Percentiles rank a stretch among this genome's conserved stretches.
These are phyloP conservation scores for Heliconius ismenius DNA, from an alignment of 2,888 invertebrate genomes.

Conservation along the genomic window DNA sequence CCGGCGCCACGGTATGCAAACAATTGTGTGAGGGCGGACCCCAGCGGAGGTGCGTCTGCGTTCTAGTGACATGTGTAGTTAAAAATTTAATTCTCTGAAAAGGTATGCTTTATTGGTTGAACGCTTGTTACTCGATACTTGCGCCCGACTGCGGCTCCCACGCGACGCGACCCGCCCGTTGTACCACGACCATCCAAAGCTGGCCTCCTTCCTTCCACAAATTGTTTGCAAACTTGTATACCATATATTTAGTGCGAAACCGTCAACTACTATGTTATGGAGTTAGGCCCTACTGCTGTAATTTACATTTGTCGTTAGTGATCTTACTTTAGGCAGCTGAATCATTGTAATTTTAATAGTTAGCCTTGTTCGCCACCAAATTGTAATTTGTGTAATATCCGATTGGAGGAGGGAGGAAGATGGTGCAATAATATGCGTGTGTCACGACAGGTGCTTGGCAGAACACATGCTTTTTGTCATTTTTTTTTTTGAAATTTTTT, in stretches of 20 bases:
- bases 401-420: slow-evolving; percentile 49
- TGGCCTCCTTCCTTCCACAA: slow-evolving; percentile 91
- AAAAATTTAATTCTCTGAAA: slow-evolving; percentile 75
- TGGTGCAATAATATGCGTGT: slow-evolving; percentile 48
- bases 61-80: slow-evolving; percentile 80
- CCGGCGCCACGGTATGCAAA: slow-evolving; percentile 67
- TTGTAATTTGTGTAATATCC: slow-evolving; percentile 45
- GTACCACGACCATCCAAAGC: slow-evolving; percentile 72
- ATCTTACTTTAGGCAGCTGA: slow-evolving; percentile 47
- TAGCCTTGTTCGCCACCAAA: slow-evolving; percentile 36
- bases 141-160: slow-evolving; percentile 62
- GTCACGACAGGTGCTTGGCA: slow-evolving; percentile 46
- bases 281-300: slow-evolving; percentile 35
- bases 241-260: slow-evolving; percentile 36
- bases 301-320: slow-evolving; percentile 34
- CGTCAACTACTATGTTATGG: slow-evolving; percentile 40
- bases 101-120: slow-evolving; percentile 81
- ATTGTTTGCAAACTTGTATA: slow-evolving; percentile 89
- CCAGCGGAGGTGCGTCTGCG: slow-evolving; percentile 50
- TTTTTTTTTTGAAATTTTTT: not conserved
- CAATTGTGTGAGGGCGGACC: slow-evolving; percentile 82
- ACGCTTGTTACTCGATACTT: slow-evolving; percentile 75
- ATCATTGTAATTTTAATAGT: slow-evolving; percentile 44
- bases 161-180: slow-evolving; percentile 64
- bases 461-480: slow-evolving; percentile 34